Percentiles rank a stretch among this genome's conserved stretches.
phyloP scores from a whole-genome alignment of 1,140 invertebrate species.

The Drosophila kepulauana region DNA sequence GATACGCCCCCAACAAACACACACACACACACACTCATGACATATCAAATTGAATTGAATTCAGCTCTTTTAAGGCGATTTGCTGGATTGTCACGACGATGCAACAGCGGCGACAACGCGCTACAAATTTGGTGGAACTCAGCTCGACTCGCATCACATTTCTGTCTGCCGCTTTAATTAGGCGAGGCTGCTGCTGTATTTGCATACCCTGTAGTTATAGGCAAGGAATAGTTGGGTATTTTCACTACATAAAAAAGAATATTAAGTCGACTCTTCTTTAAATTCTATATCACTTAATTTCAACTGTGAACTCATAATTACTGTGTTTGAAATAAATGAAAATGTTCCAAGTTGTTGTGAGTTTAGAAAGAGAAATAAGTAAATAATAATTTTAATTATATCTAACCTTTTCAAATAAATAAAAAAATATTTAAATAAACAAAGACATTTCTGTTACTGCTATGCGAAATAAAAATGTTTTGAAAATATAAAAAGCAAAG shows the following conservation, averaged over 20 bases:
- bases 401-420: too few relatives aligned
- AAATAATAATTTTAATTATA: too few relatives aligned
- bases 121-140: constrained; percentile 55
- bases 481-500: too few relatives aligned
- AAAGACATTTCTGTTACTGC: too few relatives aligned
- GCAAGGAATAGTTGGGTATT: background rate
- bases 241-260: background rate
- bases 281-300: background rate
- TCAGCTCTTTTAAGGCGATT: constrained; percentile 70
- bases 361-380: too few relatives aligned
- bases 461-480: too few relatives aligned
- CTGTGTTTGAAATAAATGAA: too few relatives aligned
- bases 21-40: constrained; percentile 2
- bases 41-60: constrained; percentile 18
- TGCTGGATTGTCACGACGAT: constrained; percentile 68
- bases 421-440: too few relatives aligned
- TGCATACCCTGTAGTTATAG: constrained; percentile 5
- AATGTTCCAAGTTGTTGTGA: too few relatives aligned
- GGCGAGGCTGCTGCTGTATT: constrained; percentile 17
- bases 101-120: constrained; percentile 15
- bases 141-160: background rate
- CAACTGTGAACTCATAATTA: background rate
- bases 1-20: constrained; percentile 8
- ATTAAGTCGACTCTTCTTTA: background rate
- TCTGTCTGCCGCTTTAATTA: constrained; percentile 52